These are phyloP conservation scores for Endotricha flammealis DNA, from an alignment of 2,888 invertebrate species.

Conservation along the genomic window DNA sequence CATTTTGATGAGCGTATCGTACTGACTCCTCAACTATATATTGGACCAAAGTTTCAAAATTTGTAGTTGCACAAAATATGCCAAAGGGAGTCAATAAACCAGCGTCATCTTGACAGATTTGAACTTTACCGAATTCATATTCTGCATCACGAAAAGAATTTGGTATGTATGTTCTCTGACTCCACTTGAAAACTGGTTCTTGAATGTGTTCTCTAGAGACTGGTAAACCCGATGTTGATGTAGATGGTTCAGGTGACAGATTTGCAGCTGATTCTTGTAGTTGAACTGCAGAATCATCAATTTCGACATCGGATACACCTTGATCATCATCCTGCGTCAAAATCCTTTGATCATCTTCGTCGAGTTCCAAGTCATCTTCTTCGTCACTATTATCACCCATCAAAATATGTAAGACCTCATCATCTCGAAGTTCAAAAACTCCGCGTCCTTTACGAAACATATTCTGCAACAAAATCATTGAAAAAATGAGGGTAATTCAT, in stretches of 20 bases:
- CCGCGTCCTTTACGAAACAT: conserved; percentile 9
- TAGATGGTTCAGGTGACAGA: too few species aligned
- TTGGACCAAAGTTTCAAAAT: conserved; percentile 17
- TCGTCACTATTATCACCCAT: conserved; percentile 20
- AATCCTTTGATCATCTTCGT: conserved; percentile 19
- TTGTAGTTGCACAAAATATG: conserved; percentile 16
- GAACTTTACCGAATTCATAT: conserved; percentile 14
- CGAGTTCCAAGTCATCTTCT: conserved; percentile 19
- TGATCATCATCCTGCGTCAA: conserved; percentile 16
- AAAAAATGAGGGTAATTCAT: conserved; percentile 11
- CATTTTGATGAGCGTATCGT: conserved; percentile 22
- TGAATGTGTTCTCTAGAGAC: conserved; percentile 15
- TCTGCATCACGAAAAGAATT: conserved; percentile 15
- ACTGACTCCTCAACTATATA: conserved; percentile 17
- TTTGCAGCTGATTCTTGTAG: conserved; percentile 10
- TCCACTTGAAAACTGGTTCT: conserved; percentile 19
- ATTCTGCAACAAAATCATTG: conserved; percentile 10
- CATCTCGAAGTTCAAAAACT: conserved; percentile 16
- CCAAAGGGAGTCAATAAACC: conserved; percentile 14
- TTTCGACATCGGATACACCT: conserved; percentile 16
- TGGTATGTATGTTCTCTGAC: conserved; percentile 16
- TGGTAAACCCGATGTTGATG: conserved; percentile 7
- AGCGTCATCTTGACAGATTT: conserved; percentile 13
- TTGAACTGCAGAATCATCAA: conserved; percentile 19
- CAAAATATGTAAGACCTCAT: conserved; percentile 18